Conservation (phyloP, 2,797 vertebrate genomes). For the Lithobates pipiens region DNA sequence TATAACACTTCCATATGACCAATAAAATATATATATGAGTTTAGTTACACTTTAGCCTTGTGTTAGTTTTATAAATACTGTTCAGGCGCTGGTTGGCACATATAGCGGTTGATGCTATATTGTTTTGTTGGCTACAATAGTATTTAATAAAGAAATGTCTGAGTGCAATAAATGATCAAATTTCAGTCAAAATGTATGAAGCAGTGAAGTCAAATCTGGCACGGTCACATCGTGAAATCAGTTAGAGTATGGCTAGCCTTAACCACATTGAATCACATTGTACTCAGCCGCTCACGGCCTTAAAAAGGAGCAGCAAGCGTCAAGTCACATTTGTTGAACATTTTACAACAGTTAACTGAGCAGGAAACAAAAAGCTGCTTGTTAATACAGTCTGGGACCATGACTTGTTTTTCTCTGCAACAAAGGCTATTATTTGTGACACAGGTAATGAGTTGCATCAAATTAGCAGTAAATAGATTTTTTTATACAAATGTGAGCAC, state of each 20-base stretch:
- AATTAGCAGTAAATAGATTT: constrained; percentile 56
- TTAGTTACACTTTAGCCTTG: too few species aligned
- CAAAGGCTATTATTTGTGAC: constrained; percentile 52
- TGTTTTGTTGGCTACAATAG: too few species aligned
- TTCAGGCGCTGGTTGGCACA: too few species aligned
- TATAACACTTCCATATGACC: too few species aligned
- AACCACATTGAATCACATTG: not conserved
- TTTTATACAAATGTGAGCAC: constrained; percentile 39
- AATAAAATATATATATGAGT: too few species aligned
- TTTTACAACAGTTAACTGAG: constrained; percentile 17
- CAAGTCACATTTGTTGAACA: constrained; percentile 17
- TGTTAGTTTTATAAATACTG: too few species aligned
- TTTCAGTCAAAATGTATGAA: not conserved
- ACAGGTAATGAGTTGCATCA: constrained; percentile 55
- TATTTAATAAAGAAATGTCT: not conserved
- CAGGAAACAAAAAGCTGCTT: constrained; percentile 35
- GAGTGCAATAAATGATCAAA: not conserved
- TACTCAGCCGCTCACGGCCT: not conserved
- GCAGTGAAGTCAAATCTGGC: not conserved
- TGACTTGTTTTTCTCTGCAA: constrained; percentile 34
- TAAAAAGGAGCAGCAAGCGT: not conserved
- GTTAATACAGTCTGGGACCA: constrained; percentile 27
- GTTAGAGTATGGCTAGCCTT: not conserved
- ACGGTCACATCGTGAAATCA: not conserved
- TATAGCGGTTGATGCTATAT: too few species aligned